A percentile compares a stretch with the other conserved stretches of the same genome.
Conservation (phyloP, 2,113 vertebrate species). For the human region DNA sequence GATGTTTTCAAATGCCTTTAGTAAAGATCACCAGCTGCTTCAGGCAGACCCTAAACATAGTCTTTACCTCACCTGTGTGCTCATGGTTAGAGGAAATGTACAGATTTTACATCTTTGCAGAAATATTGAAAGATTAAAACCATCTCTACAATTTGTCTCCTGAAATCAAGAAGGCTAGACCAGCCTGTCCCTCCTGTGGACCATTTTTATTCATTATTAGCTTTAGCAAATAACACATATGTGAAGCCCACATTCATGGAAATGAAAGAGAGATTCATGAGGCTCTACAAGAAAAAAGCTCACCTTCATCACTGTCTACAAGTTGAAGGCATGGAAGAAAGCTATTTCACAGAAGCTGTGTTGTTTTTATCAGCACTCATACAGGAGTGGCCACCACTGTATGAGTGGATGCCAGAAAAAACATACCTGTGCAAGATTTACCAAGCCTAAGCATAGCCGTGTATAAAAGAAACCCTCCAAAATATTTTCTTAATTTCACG, state of each 20-base stretch:
- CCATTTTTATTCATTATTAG: constrained; percentile 92
- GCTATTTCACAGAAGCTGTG: constrained; percentile 90
- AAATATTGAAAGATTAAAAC: constrained; percentile 95
- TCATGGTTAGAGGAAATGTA: constrained; percentile 94
- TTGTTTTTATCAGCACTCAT: constrained; percentile 91
- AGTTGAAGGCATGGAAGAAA: constrained; percentile 93
- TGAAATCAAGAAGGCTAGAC: constrained; percentile 99
- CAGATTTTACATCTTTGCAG: constrained; percentile 96
- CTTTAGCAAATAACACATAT: constrained; percentile 96
- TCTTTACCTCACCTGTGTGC: constrained; percentile 95
- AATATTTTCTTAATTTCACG: not conserved
- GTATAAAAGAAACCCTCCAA: constrained; percentile 75
- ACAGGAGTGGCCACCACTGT: constrained; percentile 83
- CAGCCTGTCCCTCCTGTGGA: constrained; percentile 93
- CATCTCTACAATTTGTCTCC: constrained; percentile 91
- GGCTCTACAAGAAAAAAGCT: constrained; percentile 96
- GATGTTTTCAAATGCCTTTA: constrained; percentile 98
- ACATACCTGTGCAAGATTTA: constrained; percentile 78
- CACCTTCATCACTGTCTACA: constrained; percentile 97
- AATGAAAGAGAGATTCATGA: constrained; percentile 91
- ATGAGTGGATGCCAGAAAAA: constrained; percentile 86
- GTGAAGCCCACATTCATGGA: constrained; percentile 91
- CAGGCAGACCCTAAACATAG: constrained; percentile 91
- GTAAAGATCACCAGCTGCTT: constrained; percentile 95
- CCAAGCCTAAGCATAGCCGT: constrained; percentile 88